Evolutionary conservation across 2,113 vertebrate genomes (phyloP), one percentile per base, ranked within the genome.

Genomic region (Sphaerodactylus townsendi): DNA sequence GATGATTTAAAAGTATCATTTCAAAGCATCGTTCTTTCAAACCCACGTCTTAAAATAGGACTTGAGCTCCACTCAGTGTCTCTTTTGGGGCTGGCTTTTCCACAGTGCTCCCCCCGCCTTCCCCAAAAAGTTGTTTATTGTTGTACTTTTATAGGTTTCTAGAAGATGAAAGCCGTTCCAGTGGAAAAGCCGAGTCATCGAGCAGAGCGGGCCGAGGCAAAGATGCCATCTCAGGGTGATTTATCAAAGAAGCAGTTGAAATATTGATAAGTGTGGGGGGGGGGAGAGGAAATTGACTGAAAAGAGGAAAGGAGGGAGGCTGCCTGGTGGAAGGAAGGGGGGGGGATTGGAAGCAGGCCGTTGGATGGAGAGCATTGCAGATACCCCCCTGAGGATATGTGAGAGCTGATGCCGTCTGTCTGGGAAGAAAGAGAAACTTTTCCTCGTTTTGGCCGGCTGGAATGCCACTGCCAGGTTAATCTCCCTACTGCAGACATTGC

Each of bases 221-320:
- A 78, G 88, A 87, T 93, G 93, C 87, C 80, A 62, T 89, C 59
- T 75, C 92, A 85, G 83, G 82, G 53, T 79, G 87, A 93, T 94
- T 94, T 90, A 91, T 91, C 86, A 70, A 88, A 91, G 50, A 83
- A 91, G 84, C 66, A 87, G 87, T 91, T 90, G 93, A 93, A 93
- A 93, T 96, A 96, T 95, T 95, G 96, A 96, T 96, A 95, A 96
- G 90, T 87, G 78, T 3, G 25, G 59, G 33, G 53, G 13, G 23
- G 39, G 23, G 78, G 93, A 94, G 88, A 89, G 93, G 95, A 95
- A 95, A 95, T 93, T 92, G 92, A 93, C 92, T 91, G 93, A 93
- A 84, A 94, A 91, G 90, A 92, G 53, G 86, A 62, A 59, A 70
- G 81, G 73, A 81, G 66, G 90, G 91, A 90, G 91, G 77, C 79